Evolutionary conservation across 2,888 invertebrate species (phyloP), one percentile per base, ranked within the genome.

Genomic region (Eurytoma adleriae): DNA sequence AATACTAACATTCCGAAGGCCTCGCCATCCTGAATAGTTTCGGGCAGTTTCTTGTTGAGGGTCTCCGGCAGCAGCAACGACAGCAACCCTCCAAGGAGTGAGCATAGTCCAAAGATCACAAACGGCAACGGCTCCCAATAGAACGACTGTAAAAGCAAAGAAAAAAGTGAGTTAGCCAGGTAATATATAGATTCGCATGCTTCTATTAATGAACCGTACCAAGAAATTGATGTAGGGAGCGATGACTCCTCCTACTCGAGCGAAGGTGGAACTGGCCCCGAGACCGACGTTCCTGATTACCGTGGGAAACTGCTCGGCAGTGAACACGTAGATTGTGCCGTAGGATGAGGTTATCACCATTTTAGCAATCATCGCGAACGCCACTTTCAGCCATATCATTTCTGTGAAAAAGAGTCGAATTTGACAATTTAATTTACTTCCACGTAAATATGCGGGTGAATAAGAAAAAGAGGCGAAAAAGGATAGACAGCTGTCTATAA

Each of bases 261-360:
- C 94, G 83, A 92, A 93, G 79, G 93, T 94, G 3, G 94, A 94
- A 70, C 93, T 92, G 12, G 94, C 93, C 13, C 94, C 94, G 61
- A 94, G 89, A 48, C 93, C 94, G 57, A 93, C 93, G 85, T 94
- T 94, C 83, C 94, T 90, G 61, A 95, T 94, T 18, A 95, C 94
- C 10, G 95, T 95, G 18, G 95, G 95, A 86, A 95, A 95, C 87
- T 95, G 95, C 90, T 95, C 95, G 1, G 95, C 94, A 0, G 95
- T 94, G 87, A 95, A 94, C 68, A 95, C 93, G 85, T 95, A 95
- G 62, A 95, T 92, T 0, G 95, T 94, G 61, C 95, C 95, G 85
- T 95, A 95, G 30, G 95, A 94, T 0, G 95, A 93, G 1, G 95
- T 95, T 73, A 95, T 95, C 61, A 94, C 93, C 83, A 95, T 89